Evolutionary conservation across 2,797 vertebrate species (phyloP).

Genomic region (Heterohyrax brucei): DNA sequence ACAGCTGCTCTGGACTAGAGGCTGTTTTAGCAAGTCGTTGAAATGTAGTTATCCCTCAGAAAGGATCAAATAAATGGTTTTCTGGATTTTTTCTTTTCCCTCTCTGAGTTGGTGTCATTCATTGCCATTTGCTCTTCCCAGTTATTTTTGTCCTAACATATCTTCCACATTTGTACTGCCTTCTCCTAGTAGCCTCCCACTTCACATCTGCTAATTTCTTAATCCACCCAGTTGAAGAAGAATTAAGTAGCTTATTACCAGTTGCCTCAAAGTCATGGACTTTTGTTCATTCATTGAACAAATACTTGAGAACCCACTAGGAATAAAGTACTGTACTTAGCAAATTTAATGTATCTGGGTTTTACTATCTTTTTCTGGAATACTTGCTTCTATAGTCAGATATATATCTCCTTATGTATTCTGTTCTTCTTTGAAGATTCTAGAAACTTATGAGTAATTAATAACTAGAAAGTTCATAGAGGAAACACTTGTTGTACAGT

Average conservation of each 20-base stretch:
- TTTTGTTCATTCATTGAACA: slow-evolving; percentile 41
- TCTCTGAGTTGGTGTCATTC: neutral
- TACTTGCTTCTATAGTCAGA: neutral
- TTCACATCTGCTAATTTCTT: slow-evolving; percentile 75
- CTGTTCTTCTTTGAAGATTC: slow-evolving; percentile 1
- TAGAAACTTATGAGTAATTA: neutral
- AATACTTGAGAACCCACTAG: neutral
- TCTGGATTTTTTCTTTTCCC: neutral
- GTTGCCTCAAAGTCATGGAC: slow-evolving; percentile 16
- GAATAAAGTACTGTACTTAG: neutral
- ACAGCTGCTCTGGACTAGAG: slow-evolving; percentile 49
- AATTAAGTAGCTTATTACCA: slow-evolving; percentile 4
- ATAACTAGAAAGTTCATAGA: neutral
- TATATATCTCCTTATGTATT: neutral
- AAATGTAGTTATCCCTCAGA: neutral
- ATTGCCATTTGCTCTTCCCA: slow-evolving; percentile 14
- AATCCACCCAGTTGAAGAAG: slow-evolving; percentile 52
- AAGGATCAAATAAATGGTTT: neutral
- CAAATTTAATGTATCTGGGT: neutral
- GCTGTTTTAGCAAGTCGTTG: slow-evolving; percentile 1
- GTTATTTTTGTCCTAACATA: slow-evolving; percentile 58
- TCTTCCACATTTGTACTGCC: slow-evolving; percentile 53
- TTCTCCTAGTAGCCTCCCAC: slow-evolving; percentile 61
- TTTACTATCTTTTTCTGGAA: slow-evolving; percentile 18
- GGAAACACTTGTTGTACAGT: neutral